phyloP scores from a whole-genome alignment of 2,113 vertebrate species.

The Bufo gargarizans region DNA sequence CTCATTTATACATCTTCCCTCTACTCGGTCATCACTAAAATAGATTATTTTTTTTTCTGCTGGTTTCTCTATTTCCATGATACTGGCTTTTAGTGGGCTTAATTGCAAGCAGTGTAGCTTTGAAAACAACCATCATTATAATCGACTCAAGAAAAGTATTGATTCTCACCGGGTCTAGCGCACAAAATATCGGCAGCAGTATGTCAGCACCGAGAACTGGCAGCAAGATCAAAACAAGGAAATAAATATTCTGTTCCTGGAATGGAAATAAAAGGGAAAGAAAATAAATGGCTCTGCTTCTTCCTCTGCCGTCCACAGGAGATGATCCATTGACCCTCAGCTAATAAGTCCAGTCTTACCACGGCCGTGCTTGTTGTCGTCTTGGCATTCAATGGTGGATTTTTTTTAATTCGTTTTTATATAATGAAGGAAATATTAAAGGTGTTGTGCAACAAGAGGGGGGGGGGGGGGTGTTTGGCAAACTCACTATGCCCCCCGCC shows the following conservation, averaged over 20 bases:
- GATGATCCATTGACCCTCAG: conserved; percentile 64
- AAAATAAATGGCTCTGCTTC: conserved; percentile 41
- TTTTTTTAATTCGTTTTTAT: background rate
- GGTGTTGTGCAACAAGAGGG: too few species aligned
- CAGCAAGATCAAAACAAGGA: conserved; percentile 62
- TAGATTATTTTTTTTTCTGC: conserved; percentile 49
- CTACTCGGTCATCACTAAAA: conserved; percentile 56
- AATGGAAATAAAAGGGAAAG: conserved; percentile 57
- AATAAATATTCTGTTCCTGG: conserved; percentile 63
- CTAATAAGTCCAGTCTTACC: conserved; percentile 27
- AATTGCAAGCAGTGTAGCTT: conserved; percentile 63
- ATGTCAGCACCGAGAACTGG: conserved; percentile 61
- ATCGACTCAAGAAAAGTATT: conserved; percentile 64
- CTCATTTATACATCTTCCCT: conserved; percentile 53
- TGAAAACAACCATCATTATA: conserved; percentile 65
- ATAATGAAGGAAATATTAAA: background rate
- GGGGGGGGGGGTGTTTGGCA: too few species aligned
- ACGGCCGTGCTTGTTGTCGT: background rate
- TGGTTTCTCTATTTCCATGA: conserved; percentile 50
- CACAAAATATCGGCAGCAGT: conserved; percentile 62
- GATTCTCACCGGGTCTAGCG: conserved; percentile 63
- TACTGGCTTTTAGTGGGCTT: conserved; percentile 55
- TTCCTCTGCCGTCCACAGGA: conserved; percentile 58
- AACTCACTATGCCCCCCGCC: too few species aligned
- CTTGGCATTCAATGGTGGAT: background rate